Evolutionary conservation across 2,888 invertebrate species (phyloP).

Genomic region (Torymus tubicola): DNA sequence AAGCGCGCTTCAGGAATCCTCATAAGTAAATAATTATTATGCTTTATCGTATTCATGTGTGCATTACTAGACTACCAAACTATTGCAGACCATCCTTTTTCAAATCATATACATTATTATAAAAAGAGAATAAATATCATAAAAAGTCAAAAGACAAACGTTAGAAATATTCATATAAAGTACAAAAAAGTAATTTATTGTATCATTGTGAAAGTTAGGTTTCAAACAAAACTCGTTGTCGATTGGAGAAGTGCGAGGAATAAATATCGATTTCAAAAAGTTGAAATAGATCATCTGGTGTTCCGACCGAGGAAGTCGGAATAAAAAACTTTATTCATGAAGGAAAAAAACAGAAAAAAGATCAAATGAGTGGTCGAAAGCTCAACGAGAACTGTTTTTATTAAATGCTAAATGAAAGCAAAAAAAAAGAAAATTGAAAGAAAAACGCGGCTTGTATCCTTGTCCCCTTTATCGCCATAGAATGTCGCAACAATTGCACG

Average conservation of each 20-base stretch:
- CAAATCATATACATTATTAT: conserved; percentile 14
- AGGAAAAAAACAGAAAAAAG: background rate
- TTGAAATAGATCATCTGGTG: conserved; percentile 2
- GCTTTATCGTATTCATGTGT: conserved; percentile 38
- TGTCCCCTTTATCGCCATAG: background rate
- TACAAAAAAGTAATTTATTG: background rate
- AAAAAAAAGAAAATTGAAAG: background rate
- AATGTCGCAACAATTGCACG: conserved; percentile 36
- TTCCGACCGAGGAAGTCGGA: background rate
- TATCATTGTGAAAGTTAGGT: conserved; percentile 21
- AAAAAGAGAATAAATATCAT: conserved; percentile 10
- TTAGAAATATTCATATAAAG: background rate
- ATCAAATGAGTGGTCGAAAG: background rate
- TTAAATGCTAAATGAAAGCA: no score
- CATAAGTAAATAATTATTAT: conserved; percentile 27
- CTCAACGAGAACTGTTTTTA: background rate
- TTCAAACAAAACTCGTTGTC: conserved; percentile 61
- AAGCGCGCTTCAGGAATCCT: conserved; percentile 40
- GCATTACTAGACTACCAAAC: conserved; percentile 47
- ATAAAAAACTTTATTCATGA: conserved; percentile 23
- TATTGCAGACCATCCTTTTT: conserved; percentile 23
- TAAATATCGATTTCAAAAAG: conserved; percentile 15
- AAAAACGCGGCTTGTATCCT: conserved; percentile 7
- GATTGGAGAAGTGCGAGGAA: conserved; percentile 69
- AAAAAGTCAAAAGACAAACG: background rate